Percentiles rank a stretch among this genome's conserved stretches.
Conservation (phyloP, 2,797 vertebrate genomes). For the Mionectes olivaceus region DNA sequence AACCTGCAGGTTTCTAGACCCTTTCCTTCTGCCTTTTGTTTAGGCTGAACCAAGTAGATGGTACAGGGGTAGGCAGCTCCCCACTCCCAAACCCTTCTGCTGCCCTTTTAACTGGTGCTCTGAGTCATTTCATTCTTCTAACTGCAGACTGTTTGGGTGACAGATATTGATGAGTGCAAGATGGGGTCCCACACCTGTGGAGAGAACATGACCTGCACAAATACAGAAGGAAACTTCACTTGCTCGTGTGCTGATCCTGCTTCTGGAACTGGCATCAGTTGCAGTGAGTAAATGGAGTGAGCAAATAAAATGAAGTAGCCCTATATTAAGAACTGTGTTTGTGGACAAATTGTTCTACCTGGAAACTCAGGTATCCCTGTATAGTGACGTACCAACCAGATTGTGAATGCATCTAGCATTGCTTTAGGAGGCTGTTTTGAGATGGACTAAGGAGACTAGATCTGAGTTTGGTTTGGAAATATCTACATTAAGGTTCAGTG, state of each 20-base stretch:
- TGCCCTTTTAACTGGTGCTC: background rate
- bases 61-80: background rate
- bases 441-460: background rate
- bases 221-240: constrained; percentile 78
- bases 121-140: constrained; percentile 39
- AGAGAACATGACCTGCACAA: constrained; percentile 78
- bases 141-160: constrained; percentile 65
- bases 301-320: background rate
- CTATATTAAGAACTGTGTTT: background rate
- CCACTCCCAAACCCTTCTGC: background rate
- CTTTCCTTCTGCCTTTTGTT: background rate
- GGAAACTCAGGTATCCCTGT: background rate
- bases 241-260: constrained; percentile 73
- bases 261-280: constrained; percentile 65
- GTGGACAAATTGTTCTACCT: background rate
- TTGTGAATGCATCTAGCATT: background rate
- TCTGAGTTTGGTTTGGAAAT: background rate
- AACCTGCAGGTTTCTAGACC: background rate
- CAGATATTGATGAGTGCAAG: constrained; percentile 86
- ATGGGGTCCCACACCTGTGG: constrained; percentile 77
- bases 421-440: background rate
- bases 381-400: background rate
- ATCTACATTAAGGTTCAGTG: background rate
- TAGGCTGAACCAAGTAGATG: background rate
- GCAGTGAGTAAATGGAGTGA: constrained; percentile 71